Evolutionary conservation across 1,140 invertebrate genomes (phyloP).

Genomic region (Caenorhabditis brenneri): DNA sequence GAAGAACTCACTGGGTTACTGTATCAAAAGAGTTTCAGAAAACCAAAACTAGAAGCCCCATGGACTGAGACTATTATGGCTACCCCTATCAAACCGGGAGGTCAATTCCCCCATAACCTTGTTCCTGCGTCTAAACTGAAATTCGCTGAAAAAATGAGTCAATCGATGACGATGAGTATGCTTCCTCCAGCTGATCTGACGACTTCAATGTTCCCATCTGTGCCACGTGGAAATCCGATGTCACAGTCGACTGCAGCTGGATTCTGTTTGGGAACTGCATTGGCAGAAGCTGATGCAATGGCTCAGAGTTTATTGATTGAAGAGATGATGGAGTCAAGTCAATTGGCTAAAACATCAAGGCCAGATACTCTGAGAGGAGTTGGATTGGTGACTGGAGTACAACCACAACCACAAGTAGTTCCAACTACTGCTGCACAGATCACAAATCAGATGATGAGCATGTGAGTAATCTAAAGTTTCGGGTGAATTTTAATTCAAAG

Average conservation of each 20-base stretch:
- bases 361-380: conserved; percentile 42
- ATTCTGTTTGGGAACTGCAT: conserved; percentile 41
- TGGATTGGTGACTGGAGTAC: neutral
- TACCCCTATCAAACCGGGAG: conserved; percentile 91
- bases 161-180: conserved; percentile 80
- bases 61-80: conserved; percentile 96
- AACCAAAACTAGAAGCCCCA: conserved; percentile 81
- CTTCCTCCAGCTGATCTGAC: conserved; percentile 27
- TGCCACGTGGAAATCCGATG: conserved; percentile 51
- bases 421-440: neutral
- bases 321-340: conserved; percentile 53
- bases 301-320: conserved; percentile 57
- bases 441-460: conserved; percentile 9
- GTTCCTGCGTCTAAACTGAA: conserved; percentile 85
- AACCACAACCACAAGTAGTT: neutral
- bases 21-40: no score
- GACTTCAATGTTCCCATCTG: conserved; percentile 45
- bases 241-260: conserved; percentile 64
- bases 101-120: conserved; percentile 86
- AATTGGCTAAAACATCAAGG: conserved; percentile 50
- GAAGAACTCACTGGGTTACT: no score
- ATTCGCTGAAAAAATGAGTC: conserved; percentile 86
- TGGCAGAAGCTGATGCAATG: conserved; percentile 49
- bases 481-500: neutral
- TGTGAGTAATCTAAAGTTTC: neutral